Conservation (phyloP, 2,113 vertebrate species). For the Penelope pileata region DNA sequence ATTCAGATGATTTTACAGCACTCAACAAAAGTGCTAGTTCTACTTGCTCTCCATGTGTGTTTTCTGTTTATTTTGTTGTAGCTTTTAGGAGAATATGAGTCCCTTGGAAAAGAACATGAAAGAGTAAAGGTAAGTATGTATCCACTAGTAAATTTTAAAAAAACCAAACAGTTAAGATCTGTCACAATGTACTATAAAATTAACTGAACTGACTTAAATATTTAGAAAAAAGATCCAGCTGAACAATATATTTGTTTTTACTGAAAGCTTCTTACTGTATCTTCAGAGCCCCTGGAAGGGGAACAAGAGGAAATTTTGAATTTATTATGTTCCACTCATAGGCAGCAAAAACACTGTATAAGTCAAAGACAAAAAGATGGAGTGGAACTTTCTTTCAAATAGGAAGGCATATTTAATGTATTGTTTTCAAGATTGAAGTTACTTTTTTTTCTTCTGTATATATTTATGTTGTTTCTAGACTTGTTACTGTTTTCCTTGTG, state of each 20-base stretch:
- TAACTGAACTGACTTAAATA: neutral
- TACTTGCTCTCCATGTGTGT: slow-evolving; percentile 8
- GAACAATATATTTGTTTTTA: neutral
- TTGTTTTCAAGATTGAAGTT: neutral
- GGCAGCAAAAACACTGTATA: neutral
- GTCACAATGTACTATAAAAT: neutral
- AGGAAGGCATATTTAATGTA: neutral
- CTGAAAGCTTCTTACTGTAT: neutral
- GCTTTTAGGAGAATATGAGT: slow-evolving; percentile 91
- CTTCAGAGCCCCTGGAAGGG: neutral
- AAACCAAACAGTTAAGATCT: neutral
- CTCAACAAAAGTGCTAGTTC: neutral
- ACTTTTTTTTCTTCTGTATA: neutral
- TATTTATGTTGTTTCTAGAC: neutral
- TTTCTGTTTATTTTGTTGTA: slow-evolving; percentile 65
- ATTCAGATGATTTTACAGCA: neutral
- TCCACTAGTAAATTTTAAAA: neutral
- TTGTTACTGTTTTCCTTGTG: neutral
- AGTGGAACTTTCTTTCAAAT: neutral
- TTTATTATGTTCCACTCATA: neutral
- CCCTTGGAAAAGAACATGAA: slow-evolving; percentile 88
- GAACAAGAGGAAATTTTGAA: neutral
- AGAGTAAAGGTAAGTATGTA: slow-evolving; percentile 86
- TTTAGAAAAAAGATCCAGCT: neutral
- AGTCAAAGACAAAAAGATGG: neutral